These are phyloP conservation scores for Hecatera dysodea DNA, from an alignment of 2,888 invertebrate genomes.

Conservation along the genomic window DNA sequence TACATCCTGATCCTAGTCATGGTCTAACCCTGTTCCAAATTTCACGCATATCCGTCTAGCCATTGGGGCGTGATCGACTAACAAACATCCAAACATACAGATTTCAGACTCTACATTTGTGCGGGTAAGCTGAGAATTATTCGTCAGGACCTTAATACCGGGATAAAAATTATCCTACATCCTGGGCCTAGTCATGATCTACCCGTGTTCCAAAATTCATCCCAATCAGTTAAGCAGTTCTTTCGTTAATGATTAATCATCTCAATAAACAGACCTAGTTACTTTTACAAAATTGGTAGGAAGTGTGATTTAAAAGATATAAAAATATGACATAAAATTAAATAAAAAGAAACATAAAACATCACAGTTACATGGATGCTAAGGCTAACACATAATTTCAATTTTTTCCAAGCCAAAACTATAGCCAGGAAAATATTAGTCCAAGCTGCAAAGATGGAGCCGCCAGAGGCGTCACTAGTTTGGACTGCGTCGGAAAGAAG, in stretches of 20 bases:
- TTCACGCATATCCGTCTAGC: not conserved
- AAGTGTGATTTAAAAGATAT: too few species aligned
- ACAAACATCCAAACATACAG: not conserved
- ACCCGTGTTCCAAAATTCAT: not conserved
- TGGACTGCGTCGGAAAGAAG: slow-evolving; percentile 7
- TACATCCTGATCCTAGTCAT: not conserved
- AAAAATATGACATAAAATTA: too few species aligned
- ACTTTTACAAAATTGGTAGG: too few species aligned
- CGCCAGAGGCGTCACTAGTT: slow-evolving; percentile 33
- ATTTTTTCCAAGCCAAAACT: not conserved
- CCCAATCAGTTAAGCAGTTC: not conserved
- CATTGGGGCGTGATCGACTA: not conserved
- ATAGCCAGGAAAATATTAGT: not conserved
- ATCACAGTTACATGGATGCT: not conserved
- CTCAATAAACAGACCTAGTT: too few species aligned
- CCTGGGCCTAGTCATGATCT: not conserved
- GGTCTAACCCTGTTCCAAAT: not conserved
- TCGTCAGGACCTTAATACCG: not conserved
- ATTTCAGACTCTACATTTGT: not conserved
- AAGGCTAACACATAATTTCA: not conserved
- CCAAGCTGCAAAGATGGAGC: not conserved
- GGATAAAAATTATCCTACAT: too few species aligned
- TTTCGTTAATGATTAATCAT: not conserved
- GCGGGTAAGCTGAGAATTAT: not conserved
- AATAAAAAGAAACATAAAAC: too few species aligned